These are phyloP conservation scores for Orchesellides sinensis DNA, from an alignment of 2,888 invertebrate species.

Conservation along the genomic window DNA sequence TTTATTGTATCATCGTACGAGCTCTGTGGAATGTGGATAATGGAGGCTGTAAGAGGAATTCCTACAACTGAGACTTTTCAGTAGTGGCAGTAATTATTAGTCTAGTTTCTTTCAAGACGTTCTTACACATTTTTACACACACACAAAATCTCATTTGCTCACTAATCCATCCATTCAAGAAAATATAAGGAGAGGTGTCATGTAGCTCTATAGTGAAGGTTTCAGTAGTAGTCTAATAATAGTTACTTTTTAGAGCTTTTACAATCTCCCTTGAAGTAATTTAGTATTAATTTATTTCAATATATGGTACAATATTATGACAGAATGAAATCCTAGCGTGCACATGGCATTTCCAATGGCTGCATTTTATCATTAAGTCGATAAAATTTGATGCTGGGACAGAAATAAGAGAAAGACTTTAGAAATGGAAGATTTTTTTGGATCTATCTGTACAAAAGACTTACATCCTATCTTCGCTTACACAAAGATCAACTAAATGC, in stretches of 20 bases:
- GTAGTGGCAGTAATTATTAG: constrained; percentile 8
- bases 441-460: too few relatives aligned
- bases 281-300: constrained; percentile 3
- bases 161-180: background rate
- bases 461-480: too few relatives aligned
- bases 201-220: too few relatives aligned
- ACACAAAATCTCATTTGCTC: too few relatives aligned
- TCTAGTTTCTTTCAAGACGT: too few relatives aligned
- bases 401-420: too few relatives aligned
- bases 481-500: too few relatives aligned
- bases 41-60: constrained; percentile 38
- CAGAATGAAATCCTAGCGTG: background rate
- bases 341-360: background rate
- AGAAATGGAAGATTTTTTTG: too few relatives aligned
- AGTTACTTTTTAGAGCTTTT: background rate
- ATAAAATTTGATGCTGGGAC: too few relatives aligned
- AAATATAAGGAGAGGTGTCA: background rate
- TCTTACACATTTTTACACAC: too few relatives aligned
- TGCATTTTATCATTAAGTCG: too few relatives aligned
- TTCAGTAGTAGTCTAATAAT: background rate
- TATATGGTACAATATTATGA: constrained; percentile 3
- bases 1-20: constrained; percentile 38
- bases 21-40: constrained; percentile 63
- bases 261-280: background rate
- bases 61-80: constrained; percentile 14